A percentile compares a stretch with the other conserved stretches of the same genome.
phyloP scores from a whole-genome alignment of 2,797 vertebrate species.

The Betta splendens region DNA sequence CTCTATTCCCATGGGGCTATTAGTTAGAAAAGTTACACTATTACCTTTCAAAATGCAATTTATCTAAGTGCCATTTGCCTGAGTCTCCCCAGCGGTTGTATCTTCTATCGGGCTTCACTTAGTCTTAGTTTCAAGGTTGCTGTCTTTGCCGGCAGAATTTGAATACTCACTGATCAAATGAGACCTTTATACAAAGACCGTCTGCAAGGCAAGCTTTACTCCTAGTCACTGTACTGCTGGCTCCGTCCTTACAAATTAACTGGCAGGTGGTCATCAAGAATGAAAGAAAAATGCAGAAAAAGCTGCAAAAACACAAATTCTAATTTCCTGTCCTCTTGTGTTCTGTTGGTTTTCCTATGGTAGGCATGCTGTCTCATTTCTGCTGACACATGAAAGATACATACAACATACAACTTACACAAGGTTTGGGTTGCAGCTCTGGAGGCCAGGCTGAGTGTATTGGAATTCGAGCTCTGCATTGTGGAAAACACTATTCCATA shows the following conservation, averaged over 20 bases:
- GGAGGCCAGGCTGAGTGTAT: too few species aligned
- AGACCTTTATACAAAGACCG: slow-evolving; percentile 53
- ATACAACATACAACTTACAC: too few species aligned
- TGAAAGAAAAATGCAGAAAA: background rate
- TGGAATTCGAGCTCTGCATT: too few species aligned
- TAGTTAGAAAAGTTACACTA: slow-evolving; percentile 49
- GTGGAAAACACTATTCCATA: too few species aligned
- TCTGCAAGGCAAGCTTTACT: slow-evolving; percentile 22
- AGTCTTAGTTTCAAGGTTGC: slow-evolving; percentile 61
- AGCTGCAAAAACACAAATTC: background rate
- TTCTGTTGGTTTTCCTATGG: too few species aligned
- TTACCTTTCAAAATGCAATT: slow-evolving; percentile 45
- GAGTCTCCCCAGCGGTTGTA: slow-evolving; percentile 28
- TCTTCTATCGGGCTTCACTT: slow-evolving; percentile 16
- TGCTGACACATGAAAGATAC: too few species aligned
- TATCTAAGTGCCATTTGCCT: slow-evolving; percentile 46
- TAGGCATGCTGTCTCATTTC: too few species aligned
- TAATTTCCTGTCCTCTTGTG: background rate
- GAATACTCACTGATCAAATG: slow-evolving; percentile 56
- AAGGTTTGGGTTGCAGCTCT: too few species aligned
- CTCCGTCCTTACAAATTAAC: slow-evolving; percentile 14
- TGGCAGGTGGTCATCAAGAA: slow-evolving; percentile 18
- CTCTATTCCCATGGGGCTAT: slow-evolving; percentile 12
- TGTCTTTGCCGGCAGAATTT: slow-evolving; percentile 49
- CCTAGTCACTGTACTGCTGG: slow-evolving; percentile 12